Evolutionary conservation across 2,113 vertebrate species (phyloP).

Genomic region (Fukomys damarensis): DNA sequence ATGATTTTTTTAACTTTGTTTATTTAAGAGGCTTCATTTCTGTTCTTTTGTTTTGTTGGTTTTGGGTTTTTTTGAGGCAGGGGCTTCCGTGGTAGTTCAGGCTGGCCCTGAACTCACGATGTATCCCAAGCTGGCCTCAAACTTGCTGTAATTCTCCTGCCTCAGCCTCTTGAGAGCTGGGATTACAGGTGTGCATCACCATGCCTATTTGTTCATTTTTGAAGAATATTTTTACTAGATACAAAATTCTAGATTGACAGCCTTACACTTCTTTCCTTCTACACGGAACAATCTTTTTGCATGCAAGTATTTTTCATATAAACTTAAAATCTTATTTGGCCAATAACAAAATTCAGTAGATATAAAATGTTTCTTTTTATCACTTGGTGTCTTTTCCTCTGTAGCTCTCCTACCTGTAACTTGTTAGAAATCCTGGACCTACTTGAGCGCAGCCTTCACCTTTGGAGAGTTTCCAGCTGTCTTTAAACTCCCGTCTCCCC

Average conservation of each 20-base stretch:
- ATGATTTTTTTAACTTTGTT: not conserved
- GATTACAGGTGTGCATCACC: too few species aligned
- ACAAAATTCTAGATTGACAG: not conserved
- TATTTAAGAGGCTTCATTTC: not conserved
- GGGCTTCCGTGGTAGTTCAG: too few species aligned
- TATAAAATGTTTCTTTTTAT: not conserved
- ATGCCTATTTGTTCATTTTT: not conserved
- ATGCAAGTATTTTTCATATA: not conserved
- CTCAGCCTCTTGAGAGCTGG: too few species aligned
- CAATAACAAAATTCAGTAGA: not conserved
- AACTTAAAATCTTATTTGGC: not conserved
- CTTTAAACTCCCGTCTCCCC: not conserved
- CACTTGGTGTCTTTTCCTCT: not conserved
- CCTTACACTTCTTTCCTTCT: not conserved
- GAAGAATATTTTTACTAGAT: not conserved
- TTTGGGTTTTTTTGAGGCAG: too few species aligned
- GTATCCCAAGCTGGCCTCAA: too few species aligned
- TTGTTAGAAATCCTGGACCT: not conserved
- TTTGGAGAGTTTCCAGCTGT: not conserved
- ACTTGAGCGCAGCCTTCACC: not conserved
- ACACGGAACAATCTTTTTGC: not conserved
- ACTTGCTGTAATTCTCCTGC: too few species aligned
- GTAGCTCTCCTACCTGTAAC: not conserved
- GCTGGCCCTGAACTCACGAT: too few species aligned
- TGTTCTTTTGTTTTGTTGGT: too few species aligned